Evolutionary conservation across 2,888 invertebrate species (phyloP), one percentile per base, ranked within the genome.

Genomic region (Drosophila melanosoma): DNA sequence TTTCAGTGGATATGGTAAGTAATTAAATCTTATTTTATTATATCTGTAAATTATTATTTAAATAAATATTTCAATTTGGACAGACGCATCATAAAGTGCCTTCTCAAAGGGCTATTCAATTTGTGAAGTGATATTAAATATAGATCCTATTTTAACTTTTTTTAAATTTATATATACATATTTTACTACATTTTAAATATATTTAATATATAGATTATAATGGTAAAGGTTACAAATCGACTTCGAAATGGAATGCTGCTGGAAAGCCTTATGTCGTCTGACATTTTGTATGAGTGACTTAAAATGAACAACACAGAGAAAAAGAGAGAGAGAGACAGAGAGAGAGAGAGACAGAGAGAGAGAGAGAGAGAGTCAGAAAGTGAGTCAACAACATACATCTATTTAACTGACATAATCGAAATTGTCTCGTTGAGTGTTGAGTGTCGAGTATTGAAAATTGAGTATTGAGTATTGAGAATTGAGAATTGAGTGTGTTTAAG

Each of bases 401-500:
- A 65, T 66, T 76, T 74, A 81, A 63, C 76, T 78, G 76, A 81
- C 75, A 83, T 87, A 79, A 81, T 87, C 69, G 79, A 75, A 78
- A 66, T 65, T 69, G 38, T 66, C 66, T 68, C 60, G 17, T 65
- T 73, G 69, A 69, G 53, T 54, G 48, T 62, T 51, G 54, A 15
- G 51, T 40, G 67, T 61, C 71, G 87, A 81, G 87, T 87, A 74
- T 85, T 23, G 15, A 45, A 23, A 15, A 15, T 40, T n/a, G 40
- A 15, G 36, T 36, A 7, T 35, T 12, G 35, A 17, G 17, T 3
- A 8, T 67, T 73, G 65, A 66, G 54, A 51, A 36, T 63, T 51
- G 54, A n/a, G 59, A 20, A 67, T 61, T 73, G 87, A 81, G 87
- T 89, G 87, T 85, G 82, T 87, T 89, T 89, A 87, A 86, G 89